Evolutionary conservation across 2,113 vertebrate genomes (phyloP).

Genomic region (Phylloscopus whistleri): DNA sequence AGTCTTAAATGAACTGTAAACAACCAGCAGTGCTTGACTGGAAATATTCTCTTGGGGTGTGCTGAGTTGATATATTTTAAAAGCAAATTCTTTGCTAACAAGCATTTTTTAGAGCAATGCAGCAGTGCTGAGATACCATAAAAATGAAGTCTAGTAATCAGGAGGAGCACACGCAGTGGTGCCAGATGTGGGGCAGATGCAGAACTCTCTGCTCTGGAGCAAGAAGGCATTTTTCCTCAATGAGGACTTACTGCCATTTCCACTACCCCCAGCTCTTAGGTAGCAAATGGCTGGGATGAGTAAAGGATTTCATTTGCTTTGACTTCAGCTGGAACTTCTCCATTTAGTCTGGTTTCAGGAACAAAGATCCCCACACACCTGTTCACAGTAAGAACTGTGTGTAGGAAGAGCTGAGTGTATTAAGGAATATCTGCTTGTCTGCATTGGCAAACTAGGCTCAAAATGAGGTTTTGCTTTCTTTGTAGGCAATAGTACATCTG

Average conservation of each 20-base stretch:
- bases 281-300: not conserved
- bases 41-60: not conserved
- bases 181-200: not conserved
- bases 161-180: not conserved
- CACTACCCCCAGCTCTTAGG: not conserved
- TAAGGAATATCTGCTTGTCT: not conserved
- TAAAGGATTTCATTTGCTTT: not conserved
- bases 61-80: not conserved
- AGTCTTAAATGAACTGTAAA: not conserved
- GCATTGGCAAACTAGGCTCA: not conserved
- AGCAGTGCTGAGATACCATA: not conserved
- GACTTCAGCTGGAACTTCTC: not conserved
- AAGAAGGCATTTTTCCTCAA: not conserved
- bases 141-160: not conserved
- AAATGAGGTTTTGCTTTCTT: not conserved
- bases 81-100: not conserved
- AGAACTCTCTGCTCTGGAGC: not conserved
- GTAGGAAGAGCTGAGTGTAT: not conserved
- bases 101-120: not conserved
- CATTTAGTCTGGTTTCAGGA: not conserved
- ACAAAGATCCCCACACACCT: not conserved
- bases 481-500: not conserved
- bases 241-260: not conserved
- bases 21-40: not conserved
- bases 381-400: not conserved